These are phyloP conservation scores for Phycodurus eques DNA, from an alignment of 2,113 vertebrate genomes.

Conservation along the genomic window DNA sequence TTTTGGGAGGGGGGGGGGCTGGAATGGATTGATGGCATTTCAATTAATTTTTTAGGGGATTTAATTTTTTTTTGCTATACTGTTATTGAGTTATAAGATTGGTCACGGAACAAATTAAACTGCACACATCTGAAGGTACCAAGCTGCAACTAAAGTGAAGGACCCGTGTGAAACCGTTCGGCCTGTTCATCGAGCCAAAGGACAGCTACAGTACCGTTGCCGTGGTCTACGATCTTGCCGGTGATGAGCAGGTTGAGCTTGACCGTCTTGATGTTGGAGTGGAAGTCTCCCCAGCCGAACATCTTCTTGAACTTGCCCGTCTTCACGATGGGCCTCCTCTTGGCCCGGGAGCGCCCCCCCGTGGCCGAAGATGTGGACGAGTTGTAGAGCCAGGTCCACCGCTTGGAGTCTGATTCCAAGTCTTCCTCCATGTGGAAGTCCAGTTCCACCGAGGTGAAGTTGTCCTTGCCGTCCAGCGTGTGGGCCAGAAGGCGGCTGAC, in stretches of 20 bases:
- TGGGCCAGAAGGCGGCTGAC: slow-evolving; percentile 90
- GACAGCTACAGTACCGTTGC: slow-evolving; percentile 75
- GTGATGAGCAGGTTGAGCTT: slow-evolving; percentile 97
- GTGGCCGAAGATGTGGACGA: slow-evolving; percentile 79
- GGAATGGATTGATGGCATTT: no score
- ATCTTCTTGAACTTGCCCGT: slow-evolving; percentile 99
- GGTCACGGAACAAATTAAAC: no score
- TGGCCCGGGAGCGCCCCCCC: slow-evolving; percentile 83
- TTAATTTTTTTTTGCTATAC: no score
- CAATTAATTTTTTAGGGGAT: no score
- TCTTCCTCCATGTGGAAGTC: slow-evolving; percentile 79
- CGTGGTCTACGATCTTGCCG: slow-evolving; percentile 97
- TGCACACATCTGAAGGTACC: no score
- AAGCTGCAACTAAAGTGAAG: no score
- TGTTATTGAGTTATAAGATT: no score
- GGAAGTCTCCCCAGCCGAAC: slow-evolving; percentile 99
- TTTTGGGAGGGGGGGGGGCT: no score
- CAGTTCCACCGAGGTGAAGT: slow-evolving; percentile 86
- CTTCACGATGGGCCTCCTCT: slow-evolving; percentile 90
- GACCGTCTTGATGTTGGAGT: slow-evolving; percentile 96
- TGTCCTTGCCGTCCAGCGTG: slow-evolving; percentile 84
- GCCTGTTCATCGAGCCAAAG: neutral
- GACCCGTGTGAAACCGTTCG: neutral
- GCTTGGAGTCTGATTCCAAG: slow-evolving; percentile 86
- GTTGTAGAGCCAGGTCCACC: slow-evolving; percentile 92